Evolutionary conservation across 2,113 vertebrate genomes (phyloP), one percentile per base, ranked within the genome.

Genomic region (Bos javanicus): DNA sequence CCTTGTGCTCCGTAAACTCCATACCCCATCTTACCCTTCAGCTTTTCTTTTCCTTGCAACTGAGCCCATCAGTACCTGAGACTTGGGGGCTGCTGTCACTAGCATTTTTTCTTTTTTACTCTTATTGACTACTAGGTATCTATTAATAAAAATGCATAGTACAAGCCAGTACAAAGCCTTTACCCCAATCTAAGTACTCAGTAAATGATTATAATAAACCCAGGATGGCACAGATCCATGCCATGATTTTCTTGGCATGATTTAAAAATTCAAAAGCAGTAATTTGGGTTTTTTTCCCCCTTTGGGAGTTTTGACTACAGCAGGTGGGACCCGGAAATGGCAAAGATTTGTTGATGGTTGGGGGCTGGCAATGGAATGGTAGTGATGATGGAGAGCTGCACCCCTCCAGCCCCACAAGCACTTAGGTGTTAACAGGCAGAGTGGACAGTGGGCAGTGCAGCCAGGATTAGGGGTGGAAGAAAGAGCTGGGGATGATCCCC

Each of bases 81-180:
- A 23, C 36, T 4, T 56, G 23, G 16, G 26, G 3, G 26, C 23
- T 33, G 7, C 36, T 62, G 82, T 76, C 46, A 7, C 7, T 17
- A 8, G 28, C 1, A 15, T 12, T 0, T n/a, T 80, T 81, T 81
- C 15, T 17, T 80, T 82, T 21, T 52, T 33, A 81, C 78, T 81
- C 21, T 81, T 81, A 52, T 50, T 81, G 28, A 81, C 30, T 12
- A 13, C 98, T 99, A 98, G 99, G 98, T 99, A 98, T 99, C 99
- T 98, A 99, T 98, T 98, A 98, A 98, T 98, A 99, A 99, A 99
- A 99, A 99, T 99, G 99, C 99, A 99, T 99, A 99, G 99, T 99
- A 99, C 46, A 50, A 80, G 76, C 46, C 76, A 81, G 78, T 81
- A 33, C 97, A 99, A 99, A 99, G 99, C 99, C 99, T 99, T 99